Conservation (phyloP, 2,797 vertebrate species). For the Cirrhinus molitorella region DNA sequence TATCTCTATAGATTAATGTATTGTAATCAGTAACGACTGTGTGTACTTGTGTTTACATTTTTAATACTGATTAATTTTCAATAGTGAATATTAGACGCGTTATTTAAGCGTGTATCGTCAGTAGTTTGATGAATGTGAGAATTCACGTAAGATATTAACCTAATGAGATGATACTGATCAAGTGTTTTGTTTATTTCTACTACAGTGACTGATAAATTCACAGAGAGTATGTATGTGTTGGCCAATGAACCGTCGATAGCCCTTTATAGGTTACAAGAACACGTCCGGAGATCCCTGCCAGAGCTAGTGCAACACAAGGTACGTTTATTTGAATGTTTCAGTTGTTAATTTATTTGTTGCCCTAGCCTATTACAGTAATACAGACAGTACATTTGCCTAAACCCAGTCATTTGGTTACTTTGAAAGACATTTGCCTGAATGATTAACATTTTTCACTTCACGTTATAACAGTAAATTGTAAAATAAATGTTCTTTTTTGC, state of each 20-base stretch:
- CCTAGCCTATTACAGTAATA: background rate
- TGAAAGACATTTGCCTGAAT: background rate
- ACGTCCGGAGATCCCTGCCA: constrained; percentile 91
- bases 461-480: background rate
- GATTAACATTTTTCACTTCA: background rate
- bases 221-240: constrained; percentile 94
- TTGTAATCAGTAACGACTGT: background rate
- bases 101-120: background rate
- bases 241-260: constrained; percentile 97
- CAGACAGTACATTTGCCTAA: background rate
- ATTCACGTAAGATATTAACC: background rate
- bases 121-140: background rate
- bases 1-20: background rate
- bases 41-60: background rate
- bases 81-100: background rate
- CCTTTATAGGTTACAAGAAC: constrained; percentile 94
- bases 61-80: background rate
- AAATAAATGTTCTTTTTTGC: background rate
- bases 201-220: constrained; percentile 94
- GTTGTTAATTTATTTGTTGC: background rate
- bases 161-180: background rate
- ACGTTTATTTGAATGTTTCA: constrained; percentile 27
- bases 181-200: constrained; percentile 17
- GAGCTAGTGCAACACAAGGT: constrained; percentile 98
- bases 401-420: background rate